These are phyloP conservation scores for Hirtodrosophila duncani DNA, from an alignment of 2,888 invertebrate genomes.

Conservation along the genomic window DNA sequence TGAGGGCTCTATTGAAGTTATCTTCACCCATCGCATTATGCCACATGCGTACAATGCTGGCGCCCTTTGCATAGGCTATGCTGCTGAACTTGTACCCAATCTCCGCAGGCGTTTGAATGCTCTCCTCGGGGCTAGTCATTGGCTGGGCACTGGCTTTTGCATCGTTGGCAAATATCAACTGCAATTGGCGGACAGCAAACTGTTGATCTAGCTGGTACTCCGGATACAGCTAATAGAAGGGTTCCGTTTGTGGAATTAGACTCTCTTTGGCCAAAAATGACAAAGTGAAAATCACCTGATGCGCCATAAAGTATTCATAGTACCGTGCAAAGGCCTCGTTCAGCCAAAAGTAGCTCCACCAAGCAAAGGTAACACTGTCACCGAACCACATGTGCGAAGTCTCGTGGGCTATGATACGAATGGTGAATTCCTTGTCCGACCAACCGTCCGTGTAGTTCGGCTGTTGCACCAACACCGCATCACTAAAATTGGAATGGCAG, in stretches of 20 bases:
- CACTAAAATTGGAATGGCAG: slow-evolving; percentile 51
- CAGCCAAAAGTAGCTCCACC: slow-evolving; percentile 82
- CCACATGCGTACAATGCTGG: slow-evolving; percentile 83
- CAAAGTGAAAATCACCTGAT: slow-evolving; percentile 77
- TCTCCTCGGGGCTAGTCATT: slow-evolving; percentile 79
- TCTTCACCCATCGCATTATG: slow-evolving; percentile 81
- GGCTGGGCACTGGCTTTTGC: slow-evolving; percentile 81
- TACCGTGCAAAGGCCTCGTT: slow-evolving; percentile 84
- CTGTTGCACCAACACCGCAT: slow-evolving; percentile 53
- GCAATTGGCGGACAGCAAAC: slow-evolving; percentile 85
- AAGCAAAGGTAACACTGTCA: slow-evolving; percentile 79
- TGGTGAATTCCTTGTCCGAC: slow-evolving; percentile 77
- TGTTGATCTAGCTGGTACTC: slow-evolving; percentile 84
- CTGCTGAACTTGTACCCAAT: slow-evolving; percentile 81
- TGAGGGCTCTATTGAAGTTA: slow-evolving; percentile 80
- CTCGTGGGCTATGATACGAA: slow-evolving; percentile 79
- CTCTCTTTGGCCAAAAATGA: no score
- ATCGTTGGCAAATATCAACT: slow-evolving; percentile 81
- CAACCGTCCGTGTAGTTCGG: slow-evolving; percentile 67
- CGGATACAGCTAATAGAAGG: slow-evolving; percentile 81
- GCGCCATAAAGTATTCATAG: slow-evolving; percentile 82
- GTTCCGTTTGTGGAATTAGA: no score
- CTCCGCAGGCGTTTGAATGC: slow-evolving; percentile 80
- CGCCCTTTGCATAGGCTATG: slow-evolving; percentile 84
- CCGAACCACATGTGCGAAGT: slow-evolving; percentile 85